A percentile compares a stretch with the other conserved stretches of the same genome.
Conservation (phyloP, 2,888 invertebrate species). For the Ferrisia virgata region DNA sequence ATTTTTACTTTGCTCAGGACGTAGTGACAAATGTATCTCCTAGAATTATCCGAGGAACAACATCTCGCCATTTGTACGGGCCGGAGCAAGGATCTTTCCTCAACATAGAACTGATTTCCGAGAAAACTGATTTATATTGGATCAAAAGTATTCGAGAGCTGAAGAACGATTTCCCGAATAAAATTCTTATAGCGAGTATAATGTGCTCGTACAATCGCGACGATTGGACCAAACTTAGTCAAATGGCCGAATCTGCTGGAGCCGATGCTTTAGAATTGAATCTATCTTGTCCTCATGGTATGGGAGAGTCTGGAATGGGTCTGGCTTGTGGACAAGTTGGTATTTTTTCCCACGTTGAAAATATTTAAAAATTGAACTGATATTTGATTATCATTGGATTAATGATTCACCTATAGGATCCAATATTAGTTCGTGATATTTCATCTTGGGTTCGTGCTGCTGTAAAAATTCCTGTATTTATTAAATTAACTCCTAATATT, state of each 20-base stretch:
- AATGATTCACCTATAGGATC: constrained; percentile 62
- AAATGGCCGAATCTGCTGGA: constrained; percentile 74
- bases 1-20: constrained; percentile 61
- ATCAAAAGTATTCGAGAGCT: constrained; percentile 80
- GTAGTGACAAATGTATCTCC: constrained; percentile 95
- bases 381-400: neutral
- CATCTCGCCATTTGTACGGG: constrained; percentile 70
- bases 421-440: constrained; percentile 81
- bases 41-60: constrained; percentile 88
- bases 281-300: constrained; percentile 96
- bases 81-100: constrained; percentile 71
- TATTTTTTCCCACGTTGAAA: neutral
- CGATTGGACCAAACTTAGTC: constrained; percentile 84
- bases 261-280: constrained; percentile 95
- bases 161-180: constrained; percentile 85
- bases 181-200: constrained; percentile 89
- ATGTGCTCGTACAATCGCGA: constrained; percentile 85
- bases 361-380: neutral
- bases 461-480: constrained; percentile 91
- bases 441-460: constrained; percentile 84
- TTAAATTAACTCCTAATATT: constrained; percentile 96
- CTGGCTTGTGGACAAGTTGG: constrained; percentile 91
- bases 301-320: constrained; percentile 98
- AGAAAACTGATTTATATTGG: constrained; percentile 94
- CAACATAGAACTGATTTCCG: constrained; percentile 97